phyloP scores from a whole-genome alignment of 2,113 vertebrate genomes.

The Aix galericulata region DNA sequence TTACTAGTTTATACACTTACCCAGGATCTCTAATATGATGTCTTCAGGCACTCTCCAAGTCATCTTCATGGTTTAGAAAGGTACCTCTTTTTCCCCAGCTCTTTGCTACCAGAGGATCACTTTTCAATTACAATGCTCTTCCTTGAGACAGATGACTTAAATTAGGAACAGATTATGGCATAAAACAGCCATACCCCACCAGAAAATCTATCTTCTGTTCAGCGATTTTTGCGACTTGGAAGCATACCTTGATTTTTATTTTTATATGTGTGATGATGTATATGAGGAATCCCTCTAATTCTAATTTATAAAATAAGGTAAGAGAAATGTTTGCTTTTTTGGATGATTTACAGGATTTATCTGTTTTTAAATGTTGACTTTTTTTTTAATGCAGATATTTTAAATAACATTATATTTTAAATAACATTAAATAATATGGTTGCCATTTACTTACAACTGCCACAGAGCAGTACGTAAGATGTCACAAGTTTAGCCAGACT shows the following conservation, averaged over 20 bases:
- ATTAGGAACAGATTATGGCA: slow-evolving; percentile 42
- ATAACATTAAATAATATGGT: neutral
- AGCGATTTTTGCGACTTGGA: slow-evolving; percentile 25
- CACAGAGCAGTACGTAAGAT: neutral
- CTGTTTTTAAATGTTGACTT: neutral
- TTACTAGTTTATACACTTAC: neutral
- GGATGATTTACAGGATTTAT: neutral
- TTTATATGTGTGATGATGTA: neutral
- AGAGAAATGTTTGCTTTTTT: neutral
- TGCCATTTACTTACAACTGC: neutral
- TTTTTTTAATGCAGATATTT: neutral
- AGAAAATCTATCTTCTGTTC: slow-evolving; percentile 26
- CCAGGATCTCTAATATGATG: neutral
- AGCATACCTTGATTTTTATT: slow-evolving; percentile 34
- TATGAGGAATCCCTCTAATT: neutral
- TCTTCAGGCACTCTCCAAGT: neutral
- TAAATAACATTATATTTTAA: neutral
- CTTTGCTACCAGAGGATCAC: slow-evolving; percentile 26
- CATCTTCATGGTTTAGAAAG: neutral
- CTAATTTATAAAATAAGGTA: neutral
- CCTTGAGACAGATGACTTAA: slow-evolving; percentile 25
- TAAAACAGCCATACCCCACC: neutral
- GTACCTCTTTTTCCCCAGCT: neutral
- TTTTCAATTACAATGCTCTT: slow-evolving; percentile 21
- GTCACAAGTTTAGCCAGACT: neutral